Conservation (phyloP, 2,888 invertebrate genomes). For the Caenorhabditis uteleia region DNA sequence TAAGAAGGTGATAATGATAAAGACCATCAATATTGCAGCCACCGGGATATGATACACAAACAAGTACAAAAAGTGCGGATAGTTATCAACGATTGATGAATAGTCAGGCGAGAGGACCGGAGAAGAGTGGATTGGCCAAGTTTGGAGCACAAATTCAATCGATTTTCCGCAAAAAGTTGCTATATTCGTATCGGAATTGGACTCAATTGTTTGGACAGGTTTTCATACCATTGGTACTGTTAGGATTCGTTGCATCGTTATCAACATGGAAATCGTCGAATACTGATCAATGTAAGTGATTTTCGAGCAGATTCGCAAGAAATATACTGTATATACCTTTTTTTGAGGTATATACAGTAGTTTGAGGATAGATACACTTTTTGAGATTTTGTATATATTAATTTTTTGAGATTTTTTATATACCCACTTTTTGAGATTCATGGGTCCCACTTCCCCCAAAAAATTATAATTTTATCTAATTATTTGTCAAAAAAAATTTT, state of each 20-base stretch:
- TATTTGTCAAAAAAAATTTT: too few relatives aligned
- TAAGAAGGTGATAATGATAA: neutral
- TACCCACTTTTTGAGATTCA: too few relatives aligned
- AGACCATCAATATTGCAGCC: slow-evolving; percentile 2
- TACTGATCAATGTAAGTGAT: slow-evolving; percentile 29
- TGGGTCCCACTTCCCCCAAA: too few relatives aligned
- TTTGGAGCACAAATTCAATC: slow-evolving; percentile 18
- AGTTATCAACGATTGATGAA: slow-evolving; percentile 35
- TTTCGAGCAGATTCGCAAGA: neutral
- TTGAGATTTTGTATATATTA: too few relatives aligned
- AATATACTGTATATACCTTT: too few relatives aligned
- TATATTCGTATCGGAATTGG: slow-evolving; percentile 34
- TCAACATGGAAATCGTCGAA: slow-evolving; percentile 18
- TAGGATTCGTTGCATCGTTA: slow-evolving; percentile 29
- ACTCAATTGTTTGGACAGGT: slow-evolving; percentile 44
- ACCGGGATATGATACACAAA: slow-evolving; percentile 29
- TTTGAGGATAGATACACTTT: too few relatives aligned
- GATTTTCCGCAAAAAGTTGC: slow-evolving; percentile 30
- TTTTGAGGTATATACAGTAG: too few relatives aligned
- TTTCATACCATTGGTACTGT: slow-evolving; percentile 31
- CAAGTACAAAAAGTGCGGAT: slow-evolving; percentile 33
- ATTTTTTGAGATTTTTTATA: too few relatives aligned
- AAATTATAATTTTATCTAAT: too few relatives aligned
- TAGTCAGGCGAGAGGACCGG: slow-evolving; percentile 29
- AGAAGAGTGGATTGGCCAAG: slow-evolving; percentile 11